Evolutionary conservation across 2,113 vertebrate genomes (phyloP).

Genomic region (Bolborhynchus lineola): DNA sequence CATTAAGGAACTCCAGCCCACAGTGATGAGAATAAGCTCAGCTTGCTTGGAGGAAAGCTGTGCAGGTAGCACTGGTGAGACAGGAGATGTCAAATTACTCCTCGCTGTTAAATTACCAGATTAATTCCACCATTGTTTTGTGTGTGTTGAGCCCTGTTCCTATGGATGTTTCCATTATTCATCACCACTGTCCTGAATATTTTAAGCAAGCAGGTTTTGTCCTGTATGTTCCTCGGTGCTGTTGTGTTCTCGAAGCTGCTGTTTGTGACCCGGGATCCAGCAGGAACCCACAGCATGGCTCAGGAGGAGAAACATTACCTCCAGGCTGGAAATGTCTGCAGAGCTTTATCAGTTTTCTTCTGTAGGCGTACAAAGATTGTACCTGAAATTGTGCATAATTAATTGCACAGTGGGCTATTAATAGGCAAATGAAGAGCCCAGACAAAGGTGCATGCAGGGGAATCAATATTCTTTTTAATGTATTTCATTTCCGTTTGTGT

Average conservation of each 20-base stretch:
- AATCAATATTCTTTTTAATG: constrained; percentile 23
- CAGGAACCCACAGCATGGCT: neutral
- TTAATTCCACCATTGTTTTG: neutral
- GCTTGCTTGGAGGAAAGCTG: neutral
- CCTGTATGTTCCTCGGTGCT: neutral
- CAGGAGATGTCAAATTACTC: neutral
- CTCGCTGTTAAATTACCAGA: neutral
- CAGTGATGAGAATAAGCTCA: fast-evolving
- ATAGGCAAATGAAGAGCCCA: neutral
- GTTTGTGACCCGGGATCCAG: fast-evolving
- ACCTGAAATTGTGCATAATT: neutral
- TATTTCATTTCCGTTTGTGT: neutral
- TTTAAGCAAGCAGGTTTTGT: neutral
- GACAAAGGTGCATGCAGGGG: neutral
- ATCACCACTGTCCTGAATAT: neutral
- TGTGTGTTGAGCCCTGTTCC: neutral
- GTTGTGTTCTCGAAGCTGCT: neutral
- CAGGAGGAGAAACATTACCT: neutral
- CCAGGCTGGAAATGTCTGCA: neutral
- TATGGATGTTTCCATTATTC: neutral
- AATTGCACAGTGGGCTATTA: neutral
- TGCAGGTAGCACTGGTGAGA: neutral
- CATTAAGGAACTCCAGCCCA: neutral
- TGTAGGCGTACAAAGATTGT: neutral
- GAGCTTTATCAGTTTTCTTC: neutral